Percentiles rank a stretch among this genome's conserved stretches.
These are phyloP conservation scores for Tolmerus cingulatus DNA, from an alignment of 2,888 invertebrate species.

Conservation along the genomic window DNA sequence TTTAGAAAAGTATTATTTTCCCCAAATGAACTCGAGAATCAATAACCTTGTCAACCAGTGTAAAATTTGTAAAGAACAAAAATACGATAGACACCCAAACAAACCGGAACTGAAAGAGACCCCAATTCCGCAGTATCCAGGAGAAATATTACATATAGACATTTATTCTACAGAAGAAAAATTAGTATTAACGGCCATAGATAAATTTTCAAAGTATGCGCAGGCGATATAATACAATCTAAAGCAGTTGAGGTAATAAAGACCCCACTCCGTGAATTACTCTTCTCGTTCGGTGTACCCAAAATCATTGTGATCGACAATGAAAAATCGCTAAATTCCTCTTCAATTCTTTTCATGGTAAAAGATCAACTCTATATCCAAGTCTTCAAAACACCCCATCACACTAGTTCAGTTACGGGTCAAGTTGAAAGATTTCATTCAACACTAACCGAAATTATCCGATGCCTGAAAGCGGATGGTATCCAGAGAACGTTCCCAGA, in stretches of 20 bases:
- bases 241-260: background rate
- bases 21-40: too few relatives aligned
- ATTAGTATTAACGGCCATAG: background rate
- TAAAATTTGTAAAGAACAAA: too few relatives aligned
- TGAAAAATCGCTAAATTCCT: background rate
- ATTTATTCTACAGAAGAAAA: background rate
- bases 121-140: too few relatives aligned
- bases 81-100: too few relatives aligned
- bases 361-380: background rate
- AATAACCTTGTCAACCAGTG: too few relatives aligned
- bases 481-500: slow-evolving; percentile 16
- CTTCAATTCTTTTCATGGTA: background rate
- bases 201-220: background rate
- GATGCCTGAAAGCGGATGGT: background rate
- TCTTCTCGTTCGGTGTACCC: background rate
- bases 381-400: background rate
- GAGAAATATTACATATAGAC: too few relatives aligned
- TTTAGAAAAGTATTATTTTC: too few relatives aligned
- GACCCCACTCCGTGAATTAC: background rate
- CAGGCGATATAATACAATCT: too few relatives aligned
- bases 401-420: background rate
- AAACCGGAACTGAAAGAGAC: too few relatives aligned
- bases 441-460: background rate
- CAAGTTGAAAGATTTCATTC: background rate
- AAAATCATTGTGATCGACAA: background rate